Base-by-base conservation (phyloP, 2,888 invertebrate genomes). In the Apodemia mormo region DNA sequence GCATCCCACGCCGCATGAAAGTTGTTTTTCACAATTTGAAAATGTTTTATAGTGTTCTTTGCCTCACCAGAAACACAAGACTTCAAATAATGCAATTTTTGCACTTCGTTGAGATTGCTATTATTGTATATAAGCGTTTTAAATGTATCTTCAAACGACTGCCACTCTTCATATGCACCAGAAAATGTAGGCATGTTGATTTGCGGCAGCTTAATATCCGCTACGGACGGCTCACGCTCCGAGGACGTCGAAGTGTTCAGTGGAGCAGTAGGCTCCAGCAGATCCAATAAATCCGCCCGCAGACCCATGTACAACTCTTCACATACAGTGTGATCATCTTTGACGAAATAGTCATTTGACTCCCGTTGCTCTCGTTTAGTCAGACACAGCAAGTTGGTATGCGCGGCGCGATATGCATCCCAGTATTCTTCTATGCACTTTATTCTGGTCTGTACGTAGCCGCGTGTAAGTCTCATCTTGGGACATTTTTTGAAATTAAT, bases 341-440 rank as follows among this genome's bases (percentile, higher is more conserved):
- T 29, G 6, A 29, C 29, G 3, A 56, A 56, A 56, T 56, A 56
- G 8, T 56, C 56, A 22, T 29, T 56, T 29, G 56, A 29, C 5
- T 56, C 29, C 56, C 56, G 8, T 29, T 56, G 56, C 5, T 56
- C 56, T 73, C 74, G 40, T 70, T 71, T 68, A 9, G 52, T 68
- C 9, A 64, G 5, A 33, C 73, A 70, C 14, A 67, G 30, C 3
- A 76, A 67, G 7, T 70, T 49, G n/a, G 66, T 37, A 68, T 77
- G 70, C 2, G 73, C 8, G 49, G 58, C 22, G 65, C 70, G 75
- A 43, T 72, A 77, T 6, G 68, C 40, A 12, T 68, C 56, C 76
- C 77, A 78, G 66, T 77, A 75, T 22, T 75, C 75, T 30, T 79
- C 75, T 3, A 76, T 71, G 9, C 56, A 69, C 67, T 75, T 68